A percentile compares a stretch with the other conserved stretches of the same genome.
phyloP scores from a whole-genome alignment of 2,797 vertebrate genomes.

The Enteromius argenteus region DNA sequence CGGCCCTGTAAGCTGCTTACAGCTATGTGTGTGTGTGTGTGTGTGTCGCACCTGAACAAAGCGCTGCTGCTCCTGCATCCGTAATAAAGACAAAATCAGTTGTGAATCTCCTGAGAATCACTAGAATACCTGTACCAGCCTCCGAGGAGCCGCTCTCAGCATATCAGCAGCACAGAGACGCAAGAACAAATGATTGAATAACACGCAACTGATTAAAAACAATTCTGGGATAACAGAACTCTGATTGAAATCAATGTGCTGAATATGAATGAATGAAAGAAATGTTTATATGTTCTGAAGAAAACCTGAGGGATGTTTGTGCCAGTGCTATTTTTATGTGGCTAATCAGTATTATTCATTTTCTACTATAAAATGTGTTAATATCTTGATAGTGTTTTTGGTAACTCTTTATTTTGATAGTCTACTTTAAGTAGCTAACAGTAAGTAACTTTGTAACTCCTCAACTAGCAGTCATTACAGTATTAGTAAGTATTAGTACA shows the following conservation, averaged over 20 bases:
- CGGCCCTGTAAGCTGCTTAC: not conserved
- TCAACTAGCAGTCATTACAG: too few relatives aligned
- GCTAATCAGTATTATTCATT: not conserved
- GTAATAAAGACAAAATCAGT: not conserved
- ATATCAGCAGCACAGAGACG: not conserved
- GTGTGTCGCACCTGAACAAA: slow-evolving; percentile 1
- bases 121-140: not conserved
- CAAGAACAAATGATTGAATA: not conserved
- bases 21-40: not conserved
- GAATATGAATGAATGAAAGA: not conserved
- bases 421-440: too few relatives aligned
- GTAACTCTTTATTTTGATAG: too few relatives aligned
- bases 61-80: not conserved
- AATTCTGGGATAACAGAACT: not conserved
- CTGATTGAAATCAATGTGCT: not conserved
- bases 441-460: too few relatives aligned
- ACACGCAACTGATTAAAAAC: not conserved
- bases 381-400: not conserved
- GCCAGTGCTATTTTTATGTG: not conserved
- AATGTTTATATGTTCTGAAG: not conserved
- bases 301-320: not conserved
- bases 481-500: too few relatives aligned
- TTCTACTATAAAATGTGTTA: not conserved
- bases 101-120: not conserved
- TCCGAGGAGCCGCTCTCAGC: not conserved